phyloP scores from a whole-genome alignment of 2,888 invertebrate genomes.

The Apomyelois bistriatella region DNA sequence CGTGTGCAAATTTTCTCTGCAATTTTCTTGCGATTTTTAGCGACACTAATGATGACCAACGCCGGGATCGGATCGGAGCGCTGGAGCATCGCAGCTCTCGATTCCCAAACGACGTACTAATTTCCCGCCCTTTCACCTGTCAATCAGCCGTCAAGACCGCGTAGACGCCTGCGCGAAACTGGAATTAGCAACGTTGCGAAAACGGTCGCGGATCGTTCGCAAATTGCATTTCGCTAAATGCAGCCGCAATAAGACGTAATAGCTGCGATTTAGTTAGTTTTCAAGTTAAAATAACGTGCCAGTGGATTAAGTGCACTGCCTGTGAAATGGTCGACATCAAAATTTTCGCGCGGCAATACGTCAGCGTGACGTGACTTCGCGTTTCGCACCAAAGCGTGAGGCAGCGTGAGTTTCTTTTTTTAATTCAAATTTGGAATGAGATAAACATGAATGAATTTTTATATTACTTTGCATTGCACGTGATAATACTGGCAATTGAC shows the following conservation, averaged over 20 bases:
- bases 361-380: slow-evolving; percentile 52
- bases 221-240: slow-evolving; percentile 51
- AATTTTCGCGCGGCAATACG: slow-evolving; percentile 57
- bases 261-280: slow-evolving; percentile 44
- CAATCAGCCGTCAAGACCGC: slow-evolving; percentile 64
- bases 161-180: slow-evolving; percentile 41
- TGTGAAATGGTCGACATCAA: slow-evolving; percentile 46
- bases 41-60: slow-evolving; percentile 31
- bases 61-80: slow-evolving; percentile 35
- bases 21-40: slow-evolving; percentile 18
- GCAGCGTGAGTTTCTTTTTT: slow-evolving; percentile 12
- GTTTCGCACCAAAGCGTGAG: slow-evolving; percentile 42
- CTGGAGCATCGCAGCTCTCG: slow-evolving; percentile 24
- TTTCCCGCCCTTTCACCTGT: slow-evolving; percentile 76
- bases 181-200: slow-evolving; percentile 52
- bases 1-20: slow-evolving; percentile 45
- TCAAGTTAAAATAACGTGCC: slow-evolving; percentile 26
- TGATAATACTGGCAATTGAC: slow-evolving; percentile 5
- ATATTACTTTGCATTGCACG: slow-evolving; percentile 18
- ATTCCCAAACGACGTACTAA: slow-evolving; percentile 51
- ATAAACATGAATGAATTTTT: slow-evolving; percentile 40
- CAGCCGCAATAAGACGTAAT: slow-evolving; percentile 46
- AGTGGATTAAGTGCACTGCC: slow-evolving; percentile 35
- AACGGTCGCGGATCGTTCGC: slow-evolving; percentile 39
- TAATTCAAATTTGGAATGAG: slow-evolving; percentile 25